Evolutionary conservation across 23 tunicate species (phyloP).

Genomic region (Pegea sp.): DNA sequence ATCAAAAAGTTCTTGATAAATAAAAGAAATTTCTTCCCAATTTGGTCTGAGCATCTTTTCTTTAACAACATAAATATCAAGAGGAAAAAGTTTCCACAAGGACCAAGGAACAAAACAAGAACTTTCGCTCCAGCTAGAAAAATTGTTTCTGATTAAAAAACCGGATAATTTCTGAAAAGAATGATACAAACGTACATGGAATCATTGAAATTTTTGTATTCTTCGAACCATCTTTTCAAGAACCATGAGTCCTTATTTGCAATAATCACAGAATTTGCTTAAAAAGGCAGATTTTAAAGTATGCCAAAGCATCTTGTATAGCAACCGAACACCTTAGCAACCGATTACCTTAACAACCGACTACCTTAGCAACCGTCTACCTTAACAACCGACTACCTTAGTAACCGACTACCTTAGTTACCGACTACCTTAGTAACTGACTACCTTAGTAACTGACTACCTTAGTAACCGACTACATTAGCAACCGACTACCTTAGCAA

Average conservation of each 20-base stretch:
- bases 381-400: too few relatives aligned
- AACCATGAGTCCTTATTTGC: slow-evolving; percentile 77
- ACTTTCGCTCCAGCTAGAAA: slow-evolving; percentile 63
- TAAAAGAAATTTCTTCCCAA: slow-evolving; percentile 83
- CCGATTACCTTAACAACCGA: too few relatives aligned
- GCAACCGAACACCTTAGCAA: background rate
- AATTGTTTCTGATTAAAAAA: too few relatives aligned
- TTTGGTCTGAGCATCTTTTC: slow-evolving; percentile 89
- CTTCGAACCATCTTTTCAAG: slow-evolving; percentile 68
- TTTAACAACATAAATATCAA: slow-evolving; percentile 39
- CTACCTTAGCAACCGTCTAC: too few relatives aligned
- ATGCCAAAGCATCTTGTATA: background rate
- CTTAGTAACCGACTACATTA: too few relatives aligned
- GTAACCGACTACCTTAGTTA: too few relatives aligned
- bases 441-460: too few relatives aligned
- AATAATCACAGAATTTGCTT: slow-evolving; percentile 77
- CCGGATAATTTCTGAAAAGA: too few relatives aligned
- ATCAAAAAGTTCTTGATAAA: slow-evolving; percentile 64
- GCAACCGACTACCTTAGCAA: too few relatives aligned
- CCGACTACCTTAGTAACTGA: too few relatives aligned
- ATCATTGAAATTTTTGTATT: slow-evolving; percentile 60
- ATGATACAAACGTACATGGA: slow-evolving; percentile 20
- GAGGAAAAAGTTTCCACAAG: slow-evolving; percentile 81
- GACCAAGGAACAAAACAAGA: slow-evolving; percentile 99
- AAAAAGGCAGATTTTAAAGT: background rate